These are phyloP conservation scores for Andrena fulva DNA, from an alignment of 2,888 invertebrate species.

Conservation along the genomic window DNA sequence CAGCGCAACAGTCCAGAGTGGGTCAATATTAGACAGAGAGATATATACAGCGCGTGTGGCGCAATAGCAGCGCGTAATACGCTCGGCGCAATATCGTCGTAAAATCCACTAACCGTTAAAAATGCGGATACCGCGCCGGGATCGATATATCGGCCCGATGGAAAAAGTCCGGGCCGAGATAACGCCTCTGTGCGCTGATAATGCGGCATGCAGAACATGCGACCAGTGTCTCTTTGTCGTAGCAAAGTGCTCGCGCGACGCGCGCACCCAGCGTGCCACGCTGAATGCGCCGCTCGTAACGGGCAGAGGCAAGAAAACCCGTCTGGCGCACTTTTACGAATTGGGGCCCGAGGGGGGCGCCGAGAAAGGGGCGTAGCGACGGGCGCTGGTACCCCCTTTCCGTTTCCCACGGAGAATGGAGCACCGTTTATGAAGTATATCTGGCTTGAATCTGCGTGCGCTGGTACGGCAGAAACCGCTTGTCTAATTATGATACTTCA, in stretches of 20 bases:
- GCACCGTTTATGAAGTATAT: conserved; percentile 16
- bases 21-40: conserved; percentile 32
- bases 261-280: conserved; percentile 31
- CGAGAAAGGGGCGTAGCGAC: conserved; percentile 54
- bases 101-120: conserved; percentile 26
- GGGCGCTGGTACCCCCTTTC: conserved; percentile 23
- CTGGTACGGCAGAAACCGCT: conserved; percentile 11
- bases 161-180: conserved; percentile 22
- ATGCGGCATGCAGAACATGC: conserved; percentile 13
- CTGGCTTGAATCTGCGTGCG: conserved; percentile 5
- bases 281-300: conserved; percentile 58
- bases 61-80: conserved; percentile 23
- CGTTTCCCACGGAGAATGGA: conserved; percentile 27
- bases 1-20: conserved; percentile 10
- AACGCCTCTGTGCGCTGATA: conserved; percentile 10
- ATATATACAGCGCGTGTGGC: conserved; percentile 12
- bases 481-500: neutral
- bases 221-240: conserved; percentile 34
- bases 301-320: conserved; percentile 67
- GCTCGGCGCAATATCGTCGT: conserved; percentile 22
- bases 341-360: conserved; percentile 35
- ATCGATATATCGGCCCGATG: conserved; percentile 35
- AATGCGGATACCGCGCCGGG: neutral
- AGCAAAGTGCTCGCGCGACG: conserved; percentile 45
- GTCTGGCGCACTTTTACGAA: conserved; percentile 55